Evolutionary conservation across 1,140 invertebrate genomes (phyloP).

Genomic region (Laupala kohalensis): DNA sequence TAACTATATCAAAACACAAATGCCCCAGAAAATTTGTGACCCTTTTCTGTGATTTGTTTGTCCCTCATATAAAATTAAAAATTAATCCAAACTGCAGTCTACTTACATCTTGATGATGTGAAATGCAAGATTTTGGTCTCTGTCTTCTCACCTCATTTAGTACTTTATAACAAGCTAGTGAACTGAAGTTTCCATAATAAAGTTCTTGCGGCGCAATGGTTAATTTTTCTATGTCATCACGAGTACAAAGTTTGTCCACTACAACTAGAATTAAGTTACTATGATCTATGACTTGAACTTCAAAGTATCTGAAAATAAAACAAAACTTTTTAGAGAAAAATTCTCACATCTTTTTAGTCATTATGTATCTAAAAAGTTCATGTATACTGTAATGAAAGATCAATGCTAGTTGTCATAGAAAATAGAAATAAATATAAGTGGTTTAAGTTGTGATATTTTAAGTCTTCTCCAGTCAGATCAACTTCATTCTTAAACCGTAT

Average conservation of each 20-base stretch:
- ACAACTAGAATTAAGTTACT: slow-evolving; percentile 77
- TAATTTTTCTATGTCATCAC: slow-evolving; percentile 23
- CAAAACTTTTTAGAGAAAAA: slow-evolving; percentile 1
- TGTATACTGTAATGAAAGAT: not conserved
- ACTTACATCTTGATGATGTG: slow-evolving; percentile 21
- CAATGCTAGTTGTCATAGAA: not conserved
- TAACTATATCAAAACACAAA: no score
- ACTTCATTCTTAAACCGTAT: not conserved
- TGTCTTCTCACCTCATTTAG: slow-evolving; percentile 42
- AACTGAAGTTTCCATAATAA: slow-evolving; percentile 37
- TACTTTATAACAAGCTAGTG: slow-evolving; percentile 45
- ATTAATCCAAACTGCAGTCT: not conserved
- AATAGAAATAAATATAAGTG: not conserved
- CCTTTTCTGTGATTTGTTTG: no score
- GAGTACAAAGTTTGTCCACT: slow-evolving; percentile 49
- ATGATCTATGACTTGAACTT: slow-evolving; percentile 63
- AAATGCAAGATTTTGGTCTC: slow-evolving; percentile 50
- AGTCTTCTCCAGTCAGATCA: not conserved
- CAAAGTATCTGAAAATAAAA: slow-evolving; percentile 48
- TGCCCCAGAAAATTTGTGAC: no score
- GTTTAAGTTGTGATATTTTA: not conserved
- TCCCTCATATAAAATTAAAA: not conserved
- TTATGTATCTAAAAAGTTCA: not conserved
- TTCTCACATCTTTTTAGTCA: not conserved
- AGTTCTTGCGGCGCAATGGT: slow-evolving; percentile 47